phyloP scores from a whole-genome alignment of 2,888 invertebrate genomes.

The Thymelicus sylvestris region DNA sequence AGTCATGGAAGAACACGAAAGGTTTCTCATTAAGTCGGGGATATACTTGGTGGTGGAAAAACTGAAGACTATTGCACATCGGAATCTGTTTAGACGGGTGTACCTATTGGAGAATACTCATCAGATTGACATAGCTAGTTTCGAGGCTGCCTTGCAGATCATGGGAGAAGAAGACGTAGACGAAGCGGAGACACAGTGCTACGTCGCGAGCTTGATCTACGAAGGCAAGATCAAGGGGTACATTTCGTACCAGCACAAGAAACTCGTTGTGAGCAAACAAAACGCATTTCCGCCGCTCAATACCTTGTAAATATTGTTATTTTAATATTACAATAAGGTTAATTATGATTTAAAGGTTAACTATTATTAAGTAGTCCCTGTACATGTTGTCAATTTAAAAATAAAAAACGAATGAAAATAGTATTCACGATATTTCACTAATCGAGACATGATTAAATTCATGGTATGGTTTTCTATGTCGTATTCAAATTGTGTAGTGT shows the following conservation, averaged over 20 bases:
- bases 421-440: no score
- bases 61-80: constrained; percentile 96
- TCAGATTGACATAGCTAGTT: constrained; percentile 94
- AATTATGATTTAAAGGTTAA: background rate
- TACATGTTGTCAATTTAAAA: no score
- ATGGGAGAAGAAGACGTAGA: constrained; percentile 94
- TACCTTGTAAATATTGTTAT: constrained; percentile 70
- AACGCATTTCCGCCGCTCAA: constrained; percentile 96
- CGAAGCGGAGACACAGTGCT: constrained; percentile 97
- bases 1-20: constrained; percentile 93
- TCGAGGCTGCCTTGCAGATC: constrained; percentile 92
- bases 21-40: constrained; percentile 98
- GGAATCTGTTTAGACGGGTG: constrained; percentile 98
- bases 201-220: constrained; percentile 97
- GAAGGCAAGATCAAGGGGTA: constrained; percentile 99
- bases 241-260: constrained; percentile 98
- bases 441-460: no score
- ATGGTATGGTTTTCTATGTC: no score
- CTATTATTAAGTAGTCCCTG: constrained; percentile 5
- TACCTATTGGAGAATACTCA: constrained; percentile 91
- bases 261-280: constrained; percentile 98
- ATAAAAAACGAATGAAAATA: no score
- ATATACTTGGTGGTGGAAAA: constrained; percentile 99
- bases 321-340: background rate
- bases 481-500: no score